A percentile compares a stretch with the other conserved stretches of the same genome.
Conservation (phyloP, 23 tunicate genomes). For the Corella eumyota region DNA sequence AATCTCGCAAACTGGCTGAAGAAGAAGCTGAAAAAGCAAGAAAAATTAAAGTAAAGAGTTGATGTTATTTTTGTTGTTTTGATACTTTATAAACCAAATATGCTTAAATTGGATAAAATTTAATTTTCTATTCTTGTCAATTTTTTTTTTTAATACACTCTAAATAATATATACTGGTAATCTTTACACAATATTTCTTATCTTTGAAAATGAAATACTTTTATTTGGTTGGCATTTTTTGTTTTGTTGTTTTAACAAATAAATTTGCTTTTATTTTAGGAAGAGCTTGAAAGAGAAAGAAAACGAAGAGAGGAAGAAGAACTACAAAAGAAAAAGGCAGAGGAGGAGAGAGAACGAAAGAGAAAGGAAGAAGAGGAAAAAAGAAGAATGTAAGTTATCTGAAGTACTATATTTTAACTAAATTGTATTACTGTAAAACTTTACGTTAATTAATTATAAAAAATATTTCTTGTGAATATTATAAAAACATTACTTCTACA, state of each 20-base stretch:
- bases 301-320: slow-evolving; percentile 89
- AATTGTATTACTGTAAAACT: background rate
- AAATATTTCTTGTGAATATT: too few relatives aligned
- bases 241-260: too few relatives aligned
- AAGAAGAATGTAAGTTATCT: slow-evolving; percentile 27
- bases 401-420: background rate
- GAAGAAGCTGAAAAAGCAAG: slow-evolving; percentile 72
- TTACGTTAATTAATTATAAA: background rate
- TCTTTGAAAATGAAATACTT: too few relatives aligned
- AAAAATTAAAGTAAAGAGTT: slow-evolving; percentile 27
- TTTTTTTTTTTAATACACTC: too few relatives aligned
- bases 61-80: background rate
- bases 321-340: slow-evolving; percentile 35
- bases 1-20: slow-evolving; percentile 50
- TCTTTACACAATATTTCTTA: too few relatives aligned
- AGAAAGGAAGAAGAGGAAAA: slow-evolving; percentile 76
- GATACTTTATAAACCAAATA: background rate
- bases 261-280: slow-evolving; percentile 48
- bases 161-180: too few relatives aligned
- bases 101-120: too few relatives aligned
- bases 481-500: background rate
- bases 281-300: slow-evolving; percentile 71
- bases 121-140: too few relatives aligned
- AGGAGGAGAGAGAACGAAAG: slow-evolving; percentile 65
- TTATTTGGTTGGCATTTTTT: too few relatives aligned